These are phyloP conservation scores for Holocentrus rufus DNA, from an alignment of 2,797 vertebrate species.

Conservation along the genomic window DNA sequence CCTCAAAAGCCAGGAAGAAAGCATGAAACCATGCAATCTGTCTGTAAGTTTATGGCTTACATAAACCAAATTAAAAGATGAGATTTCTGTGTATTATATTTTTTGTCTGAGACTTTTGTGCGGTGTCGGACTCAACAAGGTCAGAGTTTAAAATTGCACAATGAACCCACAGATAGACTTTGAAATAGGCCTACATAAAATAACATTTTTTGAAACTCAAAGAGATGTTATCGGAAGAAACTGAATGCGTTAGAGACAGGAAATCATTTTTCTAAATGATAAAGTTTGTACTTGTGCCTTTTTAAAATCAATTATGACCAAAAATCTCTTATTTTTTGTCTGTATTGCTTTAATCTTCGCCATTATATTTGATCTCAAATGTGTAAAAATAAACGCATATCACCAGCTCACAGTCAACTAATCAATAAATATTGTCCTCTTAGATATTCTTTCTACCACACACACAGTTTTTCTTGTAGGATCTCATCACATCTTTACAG, in stretches of 20 bases:
- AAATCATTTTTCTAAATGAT: conserved; percentile 8
- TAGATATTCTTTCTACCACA: conserved; percentile 12
- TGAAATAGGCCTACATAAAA: neutral
- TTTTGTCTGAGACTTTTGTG: conserved; percentile 45
- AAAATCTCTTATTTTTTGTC: neutral
- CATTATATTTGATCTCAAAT: neutral
- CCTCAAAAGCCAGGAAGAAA: conserved; percentile 61
- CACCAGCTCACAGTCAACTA: neutral
- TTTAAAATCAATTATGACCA: neutral
- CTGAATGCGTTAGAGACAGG: conserved; percentile 5
- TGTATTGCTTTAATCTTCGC: neutral
- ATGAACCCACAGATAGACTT: conserved; percentile 23
- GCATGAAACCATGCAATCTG: conserved; percentile 41
- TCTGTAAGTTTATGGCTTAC: conserved; percentile 54
- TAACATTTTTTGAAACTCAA: conserved; percentile 16
- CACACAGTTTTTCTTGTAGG: neutral
- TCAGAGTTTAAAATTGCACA: conserved; percentile 40
- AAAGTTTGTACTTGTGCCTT: neutral
- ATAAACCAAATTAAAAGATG: conserved; percentile 65
- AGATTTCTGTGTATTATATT: conserved; percentile 31
- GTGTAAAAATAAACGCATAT: too few relatives aligned
- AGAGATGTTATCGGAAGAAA: neutral
- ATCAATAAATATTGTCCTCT: conserved; percentile 11
- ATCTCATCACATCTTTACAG: neutral
- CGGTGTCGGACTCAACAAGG: conserved; percentile 15